phyloP scores from a whole-genome alignment of 2,888 invertebrate species.

The Gymnoscelis rufifasciata region DNA sequence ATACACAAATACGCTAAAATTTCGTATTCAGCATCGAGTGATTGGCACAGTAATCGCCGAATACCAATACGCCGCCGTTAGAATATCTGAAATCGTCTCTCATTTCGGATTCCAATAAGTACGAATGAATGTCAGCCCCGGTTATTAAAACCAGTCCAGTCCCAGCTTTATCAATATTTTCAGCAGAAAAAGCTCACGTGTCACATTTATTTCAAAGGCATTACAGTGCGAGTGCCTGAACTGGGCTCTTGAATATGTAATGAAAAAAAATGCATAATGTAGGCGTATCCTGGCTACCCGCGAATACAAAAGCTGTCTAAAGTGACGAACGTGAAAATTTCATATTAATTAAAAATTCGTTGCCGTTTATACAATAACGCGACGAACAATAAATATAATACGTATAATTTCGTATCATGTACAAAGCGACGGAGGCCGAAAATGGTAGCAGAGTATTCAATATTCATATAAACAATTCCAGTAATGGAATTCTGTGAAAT shows the following conservation, averaged over 20 bases:
- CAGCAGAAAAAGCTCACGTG: constrained; percentile 1
- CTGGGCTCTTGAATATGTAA: not conserved
- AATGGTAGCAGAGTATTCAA: constrained; percentile 17
- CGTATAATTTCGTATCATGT: constrained; percentile 1
- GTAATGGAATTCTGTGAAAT: constrained; percentile 22
- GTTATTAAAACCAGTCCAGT: not conserved
- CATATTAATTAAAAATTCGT: not conserved
- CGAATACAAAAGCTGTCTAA: not conserved
- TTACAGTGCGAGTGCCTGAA: not conserved
- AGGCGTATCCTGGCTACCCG: not conserved
- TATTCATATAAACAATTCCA: constrained; percentile 25
- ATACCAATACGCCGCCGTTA: constrained; percentile 2
- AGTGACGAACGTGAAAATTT: not conserved
- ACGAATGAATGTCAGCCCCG: not conserved
- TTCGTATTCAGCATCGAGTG: not conserved
- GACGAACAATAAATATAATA: no score
- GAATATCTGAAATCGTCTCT: constrained; percentile 4
- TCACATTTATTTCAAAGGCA: not conserved
- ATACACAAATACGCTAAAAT: no score
- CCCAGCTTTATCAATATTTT: not conserved
- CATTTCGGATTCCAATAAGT: constrained; percentile 1
- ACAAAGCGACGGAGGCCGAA: constrained; percentile 2
- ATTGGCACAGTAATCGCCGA: constrained; percentile 12
- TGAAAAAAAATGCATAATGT: not conserved
- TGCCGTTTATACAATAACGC: no score